Evolutionary conservation across 1,140 invertebrate species (phyloP), one percentile per base, ranked within the genome.

Genomic region (Goniozus legneri): DNA sequence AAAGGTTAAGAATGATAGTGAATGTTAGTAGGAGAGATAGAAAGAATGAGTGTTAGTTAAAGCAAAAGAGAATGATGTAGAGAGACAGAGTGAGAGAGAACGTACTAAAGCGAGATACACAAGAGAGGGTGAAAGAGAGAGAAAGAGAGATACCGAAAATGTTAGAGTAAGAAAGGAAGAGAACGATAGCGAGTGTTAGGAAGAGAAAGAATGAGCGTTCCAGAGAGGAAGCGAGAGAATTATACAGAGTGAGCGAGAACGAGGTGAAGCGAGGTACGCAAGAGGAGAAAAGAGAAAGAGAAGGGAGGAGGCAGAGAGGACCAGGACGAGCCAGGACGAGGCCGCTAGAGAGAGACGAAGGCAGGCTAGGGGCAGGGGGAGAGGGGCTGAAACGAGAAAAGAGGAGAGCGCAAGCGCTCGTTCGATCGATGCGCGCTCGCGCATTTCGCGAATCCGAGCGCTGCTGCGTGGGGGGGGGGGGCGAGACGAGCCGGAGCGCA

Each of bases 361-460:
- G 32, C 19, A 34, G 49, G n/a, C n/a, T n/a, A 22, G 24, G 45
- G 40, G 31, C 41, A 30, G 57, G 39, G 35, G 31, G 18, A 22
- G 19, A 27, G 24, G 14, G 16, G 42, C 40, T 37, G 40, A 55
- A 40, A 33, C 54, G 36, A 35, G 44, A 54, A 53, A 53, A 44
- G 55, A 47, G 49, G 54, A 44, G 47, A 60, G 71, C 71, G 71
- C 71, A 71, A 67, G 71, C 71, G 71, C 71, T 57, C 53, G 56
- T 52, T 64, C 62, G 71, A 73, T 73, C 71, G 68, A 73, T 73
- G 71, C 52, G 62, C 60, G 58, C 60, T 58, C 59, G 59, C 66
- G 62, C n/a, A n/a, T n/a, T n/a, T n/a, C n/a, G n/a, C n/a, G n/a
- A n/a, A n/a, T n/a, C n/a, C n/a, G n/a, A n/a, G n/a, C n/a, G n/a